Conservation (phyloP, 2,888 invertebrate genomes). For the Salticus scenicus region DNA sequence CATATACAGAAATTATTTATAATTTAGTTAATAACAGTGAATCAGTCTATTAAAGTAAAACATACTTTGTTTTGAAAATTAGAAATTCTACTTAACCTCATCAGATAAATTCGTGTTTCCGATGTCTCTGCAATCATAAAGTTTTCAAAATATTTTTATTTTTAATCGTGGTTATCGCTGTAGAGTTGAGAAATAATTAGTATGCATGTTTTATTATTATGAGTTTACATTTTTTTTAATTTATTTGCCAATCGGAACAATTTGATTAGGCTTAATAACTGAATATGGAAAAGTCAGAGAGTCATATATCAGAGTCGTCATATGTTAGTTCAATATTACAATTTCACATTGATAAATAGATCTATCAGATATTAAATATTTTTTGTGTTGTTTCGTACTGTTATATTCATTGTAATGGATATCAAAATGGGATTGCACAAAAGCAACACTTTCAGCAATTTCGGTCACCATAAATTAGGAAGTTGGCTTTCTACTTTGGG, state of each 20-base stretch:
- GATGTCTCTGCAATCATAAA: too few relatives aligned
- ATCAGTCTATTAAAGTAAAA: too few relatives aligned
- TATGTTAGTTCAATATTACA: background rate
- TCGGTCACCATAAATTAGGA: slow-evolving; percentile 76
- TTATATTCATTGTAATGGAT: slow-evolving; percentile 73
- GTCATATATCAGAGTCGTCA: too few relatives aligned
- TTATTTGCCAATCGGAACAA: background rate
- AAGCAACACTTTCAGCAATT: slow-evolving; percentile 76
- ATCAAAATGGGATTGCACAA: slow-evolving; percentile 75
- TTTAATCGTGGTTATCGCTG: too few relatives aligned
- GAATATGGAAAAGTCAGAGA: background rate
- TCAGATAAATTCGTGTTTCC: too few relatives aligned
- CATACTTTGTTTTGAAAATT: too few relatives aligned
- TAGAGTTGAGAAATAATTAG: too few relatives aligned
- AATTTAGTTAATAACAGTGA: too few relatives aligned
- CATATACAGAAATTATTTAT: too few relatives aligned
- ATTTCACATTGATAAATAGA: slow-evolving; percentile 9
- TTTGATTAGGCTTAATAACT: background rate
- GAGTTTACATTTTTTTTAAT: background rate
- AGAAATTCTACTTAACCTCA: too few relatives aligned
- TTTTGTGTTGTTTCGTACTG: background rate
- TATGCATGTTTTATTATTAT: too few relatives aligned
- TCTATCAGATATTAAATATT: background rate
- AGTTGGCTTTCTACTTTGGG: slow-evolving; percentile 77
- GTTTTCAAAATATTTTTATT: too few relatives aligned